These are phyloP conservation scores for Brachionus rotundiformis DNA, from an alignment of 1,140 invertebrate species.

Conservation along the genomic window DNA sequence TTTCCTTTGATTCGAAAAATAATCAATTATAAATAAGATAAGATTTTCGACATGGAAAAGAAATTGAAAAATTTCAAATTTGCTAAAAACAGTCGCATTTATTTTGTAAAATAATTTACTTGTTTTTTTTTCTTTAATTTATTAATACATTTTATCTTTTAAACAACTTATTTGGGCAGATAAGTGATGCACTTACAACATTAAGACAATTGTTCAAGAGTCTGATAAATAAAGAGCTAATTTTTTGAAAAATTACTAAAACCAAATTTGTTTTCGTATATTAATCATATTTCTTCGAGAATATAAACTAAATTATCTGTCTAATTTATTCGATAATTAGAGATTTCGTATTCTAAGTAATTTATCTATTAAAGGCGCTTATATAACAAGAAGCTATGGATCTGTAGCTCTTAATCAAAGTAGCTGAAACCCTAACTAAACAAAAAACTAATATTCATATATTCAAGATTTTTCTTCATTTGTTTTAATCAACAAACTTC, in stretches of 20 bases:
- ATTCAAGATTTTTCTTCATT: background rate
- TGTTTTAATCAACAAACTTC: background rate
- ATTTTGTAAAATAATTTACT: background rate
- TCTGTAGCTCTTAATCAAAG: slow-evolving; percentile 1
- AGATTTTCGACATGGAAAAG: too few relatives aligned
- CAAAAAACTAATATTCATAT: background rate
- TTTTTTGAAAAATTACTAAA: background rate
- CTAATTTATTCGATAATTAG: slow-evolving; percentile 20
- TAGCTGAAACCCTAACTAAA: background rate
- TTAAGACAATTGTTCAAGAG: background rate
- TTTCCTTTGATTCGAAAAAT: too few relatives aligned
- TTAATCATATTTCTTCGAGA: slow-evolving; percentile 16
- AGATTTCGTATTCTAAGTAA: background rate
- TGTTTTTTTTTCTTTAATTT: background rate
- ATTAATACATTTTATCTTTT: background rate
- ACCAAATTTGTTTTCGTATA: background rate
- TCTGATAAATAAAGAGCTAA: background rate
- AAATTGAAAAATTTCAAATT: too few relatives aligned
- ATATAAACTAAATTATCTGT: background rate
- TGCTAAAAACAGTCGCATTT: background rate
- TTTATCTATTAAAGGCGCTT: slow-evolving; percentile 8
- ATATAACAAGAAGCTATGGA: background rate
- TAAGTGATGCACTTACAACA: background rate
- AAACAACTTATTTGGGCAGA: background rate
- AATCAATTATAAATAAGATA: too few relatives aligned